These are phyloP conservation scores for Rhombomys opimus DNA, from an alignment of 2,113 vertebrate genomes.

Conservation along the genomic window DNA sequence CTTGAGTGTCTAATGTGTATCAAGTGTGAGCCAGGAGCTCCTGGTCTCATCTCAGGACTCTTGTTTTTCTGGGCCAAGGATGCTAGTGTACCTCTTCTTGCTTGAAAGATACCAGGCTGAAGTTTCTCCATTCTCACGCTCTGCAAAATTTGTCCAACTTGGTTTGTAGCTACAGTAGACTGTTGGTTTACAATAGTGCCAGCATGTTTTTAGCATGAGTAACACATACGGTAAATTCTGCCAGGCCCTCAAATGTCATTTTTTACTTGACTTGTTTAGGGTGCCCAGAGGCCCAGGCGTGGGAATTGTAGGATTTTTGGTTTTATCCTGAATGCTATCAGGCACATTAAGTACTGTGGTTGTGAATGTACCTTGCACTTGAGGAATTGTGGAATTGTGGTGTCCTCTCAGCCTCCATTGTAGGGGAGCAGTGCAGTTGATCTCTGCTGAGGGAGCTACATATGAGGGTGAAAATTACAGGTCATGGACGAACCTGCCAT, in stretches of 20 bases:
- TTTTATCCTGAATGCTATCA: neutral
- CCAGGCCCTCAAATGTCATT: neutral
- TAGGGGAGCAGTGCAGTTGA: neutral
- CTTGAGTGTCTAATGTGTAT: neutral
- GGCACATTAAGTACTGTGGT: neutral
- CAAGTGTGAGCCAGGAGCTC: neutral
- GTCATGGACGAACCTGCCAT: neutral
- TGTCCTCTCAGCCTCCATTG: too few relatives aligned
- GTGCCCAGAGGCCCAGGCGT: neutral
- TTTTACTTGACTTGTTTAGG: neutral
- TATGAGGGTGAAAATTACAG: neutral
- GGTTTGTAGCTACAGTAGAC: neutral
- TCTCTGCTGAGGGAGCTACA: neutral
- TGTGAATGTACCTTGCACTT: neutral
- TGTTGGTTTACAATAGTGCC: neutral
- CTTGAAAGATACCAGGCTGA: neutral
- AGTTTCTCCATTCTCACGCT: neutral
- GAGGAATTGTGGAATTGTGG: neutral
- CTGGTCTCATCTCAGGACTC: neutral
- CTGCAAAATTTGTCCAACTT: neutral
- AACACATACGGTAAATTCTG: neutral
- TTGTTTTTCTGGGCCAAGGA: fast-evolving
- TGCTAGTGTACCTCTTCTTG: neutral
- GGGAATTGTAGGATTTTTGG: neutral
- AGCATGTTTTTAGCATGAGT: neutral